Conservation (phyloP, 2,888 invertebrate species). For the Agriopis aurantiaria region DNA sequence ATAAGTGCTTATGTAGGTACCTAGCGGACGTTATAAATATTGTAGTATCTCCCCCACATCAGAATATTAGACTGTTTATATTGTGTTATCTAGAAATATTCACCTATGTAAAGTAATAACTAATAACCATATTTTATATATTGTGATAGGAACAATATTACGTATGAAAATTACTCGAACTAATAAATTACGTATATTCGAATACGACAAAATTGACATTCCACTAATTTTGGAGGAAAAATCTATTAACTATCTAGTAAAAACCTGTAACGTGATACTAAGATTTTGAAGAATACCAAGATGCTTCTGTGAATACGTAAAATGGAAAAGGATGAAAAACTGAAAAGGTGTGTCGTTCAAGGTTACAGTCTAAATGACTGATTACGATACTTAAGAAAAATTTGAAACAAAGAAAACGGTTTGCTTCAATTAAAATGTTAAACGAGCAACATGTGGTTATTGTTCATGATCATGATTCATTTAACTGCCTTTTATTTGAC, state of each 20-base stretch:
- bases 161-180: neutral
- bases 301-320: neutral
- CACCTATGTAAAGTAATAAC: slow-evolving; percentile 8
- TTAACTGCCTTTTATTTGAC: slow-evolving; percentile 4
- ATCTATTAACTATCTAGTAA: no score
- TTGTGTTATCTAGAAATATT: slow-evolving; percentile 15
- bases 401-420: slow-evolving; percentile 18
- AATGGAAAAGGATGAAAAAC: neutral
- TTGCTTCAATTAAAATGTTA: slow-evolving; percentile 11
- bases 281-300: neutral
- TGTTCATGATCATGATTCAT: slow-evolving; percentile 19
- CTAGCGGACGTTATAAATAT: slow-evolving; percentile 46
- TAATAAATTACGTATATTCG: neutral
- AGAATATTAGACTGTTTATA: slow-evolving; percentile 20
- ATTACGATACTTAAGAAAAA: slow-evolving; percentile 5
- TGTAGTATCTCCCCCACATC: slow-evolving; percentile 48
- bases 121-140: neutral
- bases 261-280: neutral
- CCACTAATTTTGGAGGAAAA: neutral
- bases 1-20: slow-evolving; percentile 39
- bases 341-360: neutral
- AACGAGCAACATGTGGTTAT: slow-evolving; percentile 14
- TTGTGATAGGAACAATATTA: slow-evolving; percentile 3
- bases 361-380: neutral
- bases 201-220: neutral